phyloP scores from a whole-genome alignment of 2,113 vertebrate species.

The Smithornis capensis region DNA sequence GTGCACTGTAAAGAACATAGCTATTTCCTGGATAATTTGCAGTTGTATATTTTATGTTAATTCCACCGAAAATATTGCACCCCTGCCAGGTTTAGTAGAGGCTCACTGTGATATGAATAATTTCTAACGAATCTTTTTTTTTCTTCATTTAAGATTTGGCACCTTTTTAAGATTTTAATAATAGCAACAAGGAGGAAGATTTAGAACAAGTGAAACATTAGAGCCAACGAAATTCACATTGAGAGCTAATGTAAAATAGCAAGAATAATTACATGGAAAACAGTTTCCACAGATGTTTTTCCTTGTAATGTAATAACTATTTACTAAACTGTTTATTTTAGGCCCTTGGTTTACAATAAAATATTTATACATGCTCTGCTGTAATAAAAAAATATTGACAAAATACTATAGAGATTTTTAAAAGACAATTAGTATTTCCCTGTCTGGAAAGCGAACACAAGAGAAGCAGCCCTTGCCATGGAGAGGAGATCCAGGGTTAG shows the following conservation, averaged over 20 bases:
- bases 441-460: constrained; percentile 28
- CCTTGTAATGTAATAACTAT: constrained; percentile 84
- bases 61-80: constrained; percentile 84
- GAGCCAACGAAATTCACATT: constrained; percentile 76
- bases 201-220: constrained; percentile 81
- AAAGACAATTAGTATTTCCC: constrained; percentile 73
- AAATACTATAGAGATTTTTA: constrained; percentile 77
- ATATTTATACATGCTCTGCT: constrained; percentile 80
- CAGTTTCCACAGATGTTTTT: constrained; percentile 82
- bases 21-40: constrained; percentile 86
- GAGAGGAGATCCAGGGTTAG: not conserved
- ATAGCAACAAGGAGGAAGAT: constrained; percentile 83
- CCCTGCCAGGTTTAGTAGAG: constrained; percentile 83
- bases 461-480: constrained; percentile 11
- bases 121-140: constrained; percentile 82
- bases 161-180: constrained; percentile 85
- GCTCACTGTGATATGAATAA: constrained; percentile 86
- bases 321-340: constrained; percentile 88
- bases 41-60: constrained; percentile 89
- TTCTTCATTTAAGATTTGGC: constrained; percentile 84
- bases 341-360: constrained; percentile 83
- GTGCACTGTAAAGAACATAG: constrained; percentile 77
- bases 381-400: constrained; percentile 84
- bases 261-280: constrained; percentile 84
- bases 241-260: constrained; percentile 80